Evolutionary conservation across 2,888 invertebrate species (phyloP).

Genomic region (Platynereis dumerilii): DNA sequence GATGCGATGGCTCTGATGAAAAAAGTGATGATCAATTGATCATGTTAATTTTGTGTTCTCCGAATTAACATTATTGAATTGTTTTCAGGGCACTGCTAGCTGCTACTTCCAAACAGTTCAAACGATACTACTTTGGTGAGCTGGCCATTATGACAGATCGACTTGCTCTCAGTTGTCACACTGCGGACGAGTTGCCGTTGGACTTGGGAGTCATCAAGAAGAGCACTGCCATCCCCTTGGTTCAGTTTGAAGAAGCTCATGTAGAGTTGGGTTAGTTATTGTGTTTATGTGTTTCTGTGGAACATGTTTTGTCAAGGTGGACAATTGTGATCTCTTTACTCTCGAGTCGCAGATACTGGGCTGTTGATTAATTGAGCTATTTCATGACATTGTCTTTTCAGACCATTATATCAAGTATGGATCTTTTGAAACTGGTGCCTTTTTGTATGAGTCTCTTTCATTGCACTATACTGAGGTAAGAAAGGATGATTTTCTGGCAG

Average conservation of each 20-base stretch:
- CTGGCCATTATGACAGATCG: conserved; percentile 80
- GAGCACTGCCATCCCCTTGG: conserved; percentile 83
- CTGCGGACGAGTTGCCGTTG: conserved; percentile 80
- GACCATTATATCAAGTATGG: conserved; percentile 40
- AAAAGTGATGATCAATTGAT: too few relatives aligned
- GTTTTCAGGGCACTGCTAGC: conserved; percentile 74
- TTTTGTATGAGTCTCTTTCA: conserved; percentile 36
- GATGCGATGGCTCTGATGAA: too few relatives aligned
- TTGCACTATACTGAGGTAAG: conserved; percentile 37
- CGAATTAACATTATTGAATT: too few relatives aligned
- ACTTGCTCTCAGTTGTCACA: conserved; percentile 87
- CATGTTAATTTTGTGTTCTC: too few relatives aligned
- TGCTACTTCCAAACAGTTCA: conserved; percentile 79
- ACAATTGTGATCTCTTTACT: conserved; percentile 4
- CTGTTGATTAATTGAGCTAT: too few relatives aligned
- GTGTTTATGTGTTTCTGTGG: not conserved
- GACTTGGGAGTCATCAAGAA: conserved; percentile 82
- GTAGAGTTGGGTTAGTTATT: conserved; percentile 74
- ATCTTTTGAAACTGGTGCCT: conserved; percentile 39
- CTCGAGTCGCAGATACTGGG: too few relatives aligned
- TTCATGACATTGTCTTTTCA: conserved; percentile 36
- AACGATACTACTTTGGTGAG: conserved; percentile 85
- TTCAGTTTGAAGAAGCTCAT: conserved; percentile 95
- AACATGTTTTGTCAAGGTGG: not conserved
- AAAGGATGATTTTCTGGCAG: too few relatives aligned